Evolutionary conservation across 2,888 invertebrate genomes (phyloP).

Genomic region (Caenorhabditis afra): DNA sequence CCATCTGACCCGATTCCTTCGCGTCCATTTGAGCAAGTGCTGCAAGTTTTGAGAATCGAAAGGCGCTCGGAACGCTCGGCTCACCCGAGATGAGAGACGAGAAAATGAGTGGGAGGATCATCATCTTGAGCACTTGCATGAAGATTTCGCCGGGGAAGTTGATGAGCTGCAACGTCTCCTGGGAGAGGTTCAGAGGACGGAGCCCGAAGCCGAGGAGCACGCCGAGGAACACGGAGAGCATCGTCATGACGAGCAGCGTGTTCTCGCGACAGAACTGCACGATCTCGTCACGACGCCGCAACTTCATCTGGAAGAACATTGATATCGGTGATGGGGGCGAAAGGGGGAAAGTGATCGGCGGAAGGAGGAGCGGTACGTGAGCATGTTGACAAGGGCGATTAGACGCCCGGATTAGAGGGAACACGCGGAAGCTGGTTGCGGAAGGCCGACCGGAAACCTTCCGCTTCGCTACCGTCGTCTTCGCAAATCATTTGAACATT

Average conservation of each 20-base stretch:
- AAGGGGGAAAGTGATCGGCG: background rate
- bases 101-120: conserved; percentile 91
- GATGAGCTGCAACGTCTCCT: conserved; percentile 84
- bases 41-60: conserved; percentile 36
- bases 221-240: conserved; percentile 69
- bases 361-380: conserved; percentile 40
- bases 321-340: background rate
- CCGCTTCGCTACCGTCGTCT: background rate
- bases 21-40: conserved; percentile 80
- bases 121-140: conserved; percentile 90
- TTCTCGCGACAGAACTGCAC: conserved; percentile 67
- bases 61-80: no score
- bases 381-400: conserved; percentile 50
- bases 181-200: conserved; percentile 84
- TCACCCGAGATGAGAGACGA: conserved; percentile 88
- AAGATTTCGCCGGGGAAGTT: conserved; percentile 93
- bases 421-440: conserved; percentile 52
- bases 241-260: conserved; percentile 67
- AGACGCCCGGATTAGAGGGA: conserved; percentile 27
- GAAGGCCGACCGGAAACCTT: conserved; percentile 28
- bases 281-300: conserved; percentile 47
- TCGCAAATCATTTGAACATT: conserved; percentile 32
- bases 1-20: conserved; percentile 83
- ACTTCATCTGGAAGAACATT: conserved; percentile 32
- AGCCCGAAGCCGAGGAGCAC: conserved; percentile 79